Percentiles rank a stretch among this genome's conserved stretches.
phyloP scores from a whole-genome alignment of 2,888 invertebrate species.

The Heliconius sara region DNA sequence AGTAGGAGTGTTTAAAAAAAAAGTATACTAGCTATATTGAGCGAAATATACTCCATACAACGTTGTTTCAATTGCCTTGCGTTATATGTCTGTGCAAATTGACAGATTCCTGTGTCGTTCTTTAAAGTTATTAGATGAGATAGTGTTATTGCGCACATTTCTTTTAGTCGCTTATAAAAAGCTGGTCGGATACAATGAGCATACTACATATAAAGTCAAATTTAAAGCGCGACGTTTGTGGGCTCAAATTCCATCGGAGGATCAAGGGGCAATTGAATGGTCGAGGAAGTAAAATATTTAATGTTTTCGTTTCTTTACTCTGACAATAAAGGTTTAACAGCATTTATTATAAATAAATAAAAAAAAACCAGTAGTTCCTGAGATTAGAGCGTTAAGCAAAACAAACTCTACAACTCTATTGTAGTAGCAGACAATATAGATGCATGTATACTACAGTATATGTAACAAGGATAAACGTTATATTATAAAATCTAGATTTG shows the following conservation, averaged over 20 bases:
- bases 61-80: slow-evolving; percentile 88
- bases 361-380: background rate
- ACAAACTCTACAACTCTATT: background rate
- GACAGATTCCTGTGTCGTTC: slow-evolving; percentile 90
- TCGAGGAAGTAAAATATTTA: too few relatives aligned
- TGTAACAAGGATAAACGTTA: background rate
- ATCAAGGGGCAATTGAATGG: too few relatives aligned
- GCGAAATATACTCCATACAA: slow-evolving; percentile 90
- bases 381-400: background rate
- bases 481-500: background rate
- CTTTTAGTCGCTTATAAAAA: slow-evolving; percentile 88
- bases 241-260: too few relatives aligned
- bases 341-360: too few relatives aligned
- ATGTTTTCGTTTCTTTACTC: too few relatives aligned
- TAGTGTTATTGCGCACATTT: slow-evolving; percentile 88
- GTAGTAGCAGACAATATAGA: too few relatives aligned
- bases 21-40: slow-evolving; percentile 89
- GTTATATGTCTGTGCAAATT: slow-evolving; percentile 90
- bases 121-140: slow-evolving; percentile 87
- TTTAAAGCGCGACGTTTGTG: too few relatives aligned
- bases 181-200: slow-evolving; percentile 91
- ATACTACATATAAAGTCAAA: slow-evolving; percentile 89
- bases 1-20: too few relatives aligned
- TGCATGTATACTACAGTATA: too few relatives aligned
- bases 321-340: background rate